Conservation (phyloP, 2,113 vertebrate genomes). For the Lophura nycthemera region DNA sequence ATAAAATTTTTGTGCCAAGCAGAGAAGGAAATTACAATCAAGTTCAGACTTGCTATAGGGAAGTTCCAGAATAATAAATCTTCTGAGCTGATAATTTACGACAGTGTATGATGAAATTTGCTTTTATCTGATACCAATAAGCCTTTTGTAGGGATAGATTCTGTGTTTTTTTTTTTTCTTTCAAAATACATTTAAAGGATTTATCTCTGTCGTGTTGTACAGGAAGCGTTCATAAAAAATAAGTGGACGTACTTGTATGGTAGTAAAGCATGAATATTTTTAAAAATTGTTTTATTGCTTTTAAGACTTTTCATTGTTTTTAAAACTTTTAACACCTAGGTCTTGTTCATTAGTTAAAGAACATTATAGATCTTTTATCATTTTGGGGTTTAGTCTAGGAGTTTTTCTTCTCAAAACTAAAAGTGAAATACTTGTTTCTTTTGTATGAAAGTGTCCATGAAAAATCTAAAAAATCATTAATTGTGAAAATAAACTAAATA, state of each 20-base stretch:
- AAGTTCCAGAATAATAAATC: slow-evolving; percentile 72
- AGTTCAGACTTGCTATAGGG: slow-evolving; percentile 68
- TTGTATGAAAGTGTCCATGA: not conserved
- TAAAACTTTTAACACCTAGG: not conserved
- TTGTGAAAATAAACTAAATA: not conserved
- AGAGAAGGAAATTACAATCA: slow-evolving; percentile 59
- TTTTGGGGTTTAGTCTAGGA: not conserved
- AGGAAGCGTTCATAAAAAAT: slow-evolving; percentile 4
- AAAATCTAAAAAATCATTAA: not conserved
- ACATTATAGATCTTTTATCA: not conserved
- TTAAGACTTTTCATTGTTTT: not conserved
- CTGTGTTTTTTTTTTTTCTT: slow-evolving; percentile 57
- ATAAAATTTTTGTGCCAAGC: slow-evolving; percentile 68
- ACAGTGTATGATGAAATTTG: slow-evolving; percentile 61
- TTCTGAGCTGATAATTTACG: slow-evolving; percentile 72
- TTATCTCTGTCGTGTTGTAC: slow-evolving; percentile 49
- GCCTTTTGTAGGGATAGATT: slow-evolving; percentile 65
- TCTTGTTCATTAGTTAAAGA: not conserved
- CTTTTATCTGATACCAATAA: slow-evolving; percentile 58
- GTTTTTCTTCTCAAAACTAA: not conserved
- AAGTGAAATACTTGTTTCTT: not conserved
- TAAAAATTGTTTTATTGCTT: not conserved
- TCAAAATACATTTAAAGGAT: slow-evolving; percentile 38
- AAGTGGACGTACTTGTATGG: not conserved
- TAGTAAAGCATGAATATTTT: not conserved